These are phyloP conservation scores for Motacilla tschutschensis DNA, from an alignment of 2,113 vertebrate species.

Conservation along the genomic window DNA sequence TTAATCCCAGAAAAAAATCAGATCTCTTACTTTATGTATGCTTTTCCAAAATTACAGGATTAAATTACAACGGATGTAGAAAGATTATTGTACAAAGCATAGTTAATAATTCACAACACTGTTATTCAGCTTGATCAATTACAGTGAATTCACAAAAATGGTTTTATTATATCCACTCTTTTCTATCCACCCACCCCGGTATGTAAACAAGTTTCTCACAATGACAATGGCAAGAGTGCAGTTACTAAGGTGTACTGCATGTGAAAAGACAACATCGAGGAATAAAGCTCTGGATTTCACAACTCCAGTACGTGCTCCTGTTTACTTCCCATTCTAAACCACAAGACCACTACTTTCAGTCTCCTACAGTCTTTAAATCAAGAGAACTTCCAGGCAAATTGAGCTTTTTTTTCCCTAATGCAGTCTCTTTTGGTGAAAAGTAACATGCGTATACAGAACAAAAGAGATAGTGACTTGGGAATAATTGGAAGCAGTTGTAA, in stretches of 20 bases:
- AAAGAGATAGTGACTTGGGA: neutral
- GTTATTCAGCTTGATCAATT: conserved; percentile 8
- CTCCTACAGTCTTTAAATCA: neutral
- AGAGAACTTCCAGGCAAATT: conserved; percentile 12
- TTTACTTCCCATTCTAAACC: neutral
- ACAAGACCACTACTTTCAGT: neutral
- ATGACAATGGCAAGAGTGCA: conserved; percentile 12
- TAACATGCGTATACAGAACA: conserved; percentile 41
- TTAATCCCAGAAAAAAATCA: conserved; percentile 29
- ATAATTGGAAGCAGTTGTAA: neutral
- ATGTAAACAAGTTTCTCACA: conserved; percentile 48
- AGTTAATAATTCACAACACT: conserved; percentile 43
- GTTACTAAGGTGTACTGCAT: neutral
- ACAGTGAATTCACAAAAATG: conserved; percentile 45
- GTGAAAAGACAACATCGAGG: conserved; percentile 27
- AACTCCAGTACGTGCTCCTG: neutral
- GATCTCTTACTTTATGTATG: conserved; percentile 4
- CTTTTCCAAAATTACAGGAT: conserved; percentile 32
- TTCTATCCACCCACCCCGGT: neutral
- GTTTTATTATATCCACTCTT: conserved; percentile 18
- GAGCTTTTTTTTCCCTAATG: conserved; percentile 22
- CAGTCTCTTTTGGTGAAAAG: conserved; percentile 21
- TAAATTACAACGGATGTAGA: conserved; percentile 33
- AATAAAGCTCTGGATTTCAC: conserved; percentile 20
- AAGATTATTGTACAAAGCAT: conserved; percentile 39